phyloP scores from a whole-genome alignment of 37 sponge, comb jelly and placozoan genomes.

The Hormiphora californensis region DNA sequence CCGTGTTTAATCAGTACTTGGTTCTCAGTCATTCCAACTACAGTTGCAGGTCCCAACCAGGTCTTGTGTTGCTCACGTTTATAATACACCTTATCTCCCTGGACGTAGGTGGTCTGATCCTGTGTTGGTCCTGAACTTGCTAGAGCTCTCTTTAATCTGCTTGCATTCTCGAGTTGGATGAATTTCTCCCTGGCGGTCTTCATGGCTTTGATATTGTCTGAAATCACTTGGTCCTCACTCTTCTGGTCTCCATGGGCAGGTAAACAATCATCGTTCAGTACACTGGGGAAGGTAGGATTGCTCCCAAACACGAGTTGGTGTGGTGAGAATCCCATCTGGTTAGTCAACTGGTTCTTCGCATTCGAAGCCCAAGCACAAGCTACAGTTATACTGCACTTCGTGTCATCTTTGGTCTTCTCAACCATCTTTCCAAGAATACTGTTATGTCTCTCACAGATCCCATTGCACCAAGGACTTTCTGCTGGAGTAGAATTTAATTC shows the following conservation, averaged over 20 bases:
- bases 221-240: no score
- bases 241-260: no score
- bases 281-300: background rate
- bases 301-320: conserved; percentile 15
- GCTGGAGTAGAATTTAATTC: background rate
- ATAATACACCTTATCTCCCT: background rate
- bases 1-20: conserved; percentile 31
- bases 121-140: background rate
- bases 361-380: background rate
- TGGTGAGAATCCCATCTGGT: background rate
- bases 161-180: background rate
- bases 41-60: conserved; percentile 17
- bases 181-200: conserved; percentile 28
- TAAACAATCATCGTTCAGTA: background rate
- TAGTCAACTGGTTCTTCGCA: conserved; percentile 25
- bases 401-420: background rate
- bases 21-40: background rate
- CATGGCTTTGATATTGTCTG: conserved; percentile 11
- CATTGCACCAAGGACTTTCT: background rate
- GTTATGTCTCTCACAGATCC: background rate
- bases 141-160: conserved; percentile 9
- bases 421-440: background rate
- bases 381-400: background rate
- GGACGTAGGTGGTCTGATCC: background rate
- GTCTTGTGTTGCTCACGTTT: background rate